Evolutionary conservation across 2,888 invertebrate species (phyloP).

Genomic region (Catotricha subobsoleta): DNA sequence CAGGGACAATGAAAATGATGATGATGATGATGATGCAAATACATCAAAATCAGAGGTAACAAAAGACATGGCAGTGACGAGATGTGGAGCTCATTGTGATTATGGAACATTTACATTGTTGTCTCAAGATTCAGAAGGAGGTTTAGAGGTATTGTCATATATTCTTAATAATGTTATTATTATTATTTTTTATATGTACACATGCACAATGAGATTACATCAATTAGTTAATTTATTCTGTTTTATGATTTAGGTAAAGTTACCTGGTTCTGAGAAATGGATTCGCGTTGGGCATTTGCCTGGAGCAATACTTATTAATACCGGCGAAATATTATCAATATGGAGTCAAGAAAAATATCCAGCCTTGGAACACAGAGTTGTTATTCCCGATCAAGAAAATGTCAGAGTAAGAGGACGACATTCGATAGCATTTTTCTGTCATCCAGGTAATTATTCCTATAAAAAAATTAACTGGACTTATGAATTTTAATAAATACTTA

Average conservation of each 20-base stretch:
- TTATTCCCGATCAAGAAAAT: slow-evolving; percentile 46
- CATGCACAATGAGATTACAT: not conserved
- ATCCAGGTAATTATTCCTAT: slow-evolving; percentile 36
- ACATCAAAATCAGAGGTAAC: slow-evolving; percentile 30
- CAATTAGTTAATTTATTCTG: slow-evolving; percentile 12
- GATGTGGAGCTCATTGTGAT: slow-evolving; percentile 56
- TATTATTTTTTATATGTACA: not conserved
- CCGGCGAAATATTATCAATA: slow-evolving; percentile 52
- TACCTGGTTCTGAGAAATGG: slow-evolving; percentile 48
- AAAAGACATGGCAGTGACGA: slow-evolving; percentile 21
- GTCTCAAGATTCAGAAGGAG: slow-evolving; percentile 57
- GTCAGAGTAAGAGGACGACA: slow-evolving; percentile 47
- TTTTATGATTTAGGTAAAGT: slow-evolving; percentile 40
- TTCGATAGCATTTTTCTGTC: slow-evolving; percentile 59
- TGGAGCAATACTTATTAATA: slow-evolving; percentile 55
- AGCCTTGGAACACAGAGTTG: slow-evolving; percentile 56
- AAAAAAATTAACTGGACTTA: not conserved
- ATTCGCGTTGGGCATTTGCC: slow-evolving; percentile 55
- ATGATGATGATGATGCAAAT: slow-evolving; percentile 10
- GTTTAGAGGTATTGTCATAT: slow-evolving; percentile 31
- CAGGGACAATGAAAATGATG: not conserved
- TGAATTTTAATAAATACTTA: not conserved
- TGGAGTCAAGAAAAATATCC: slow-evolving; percentile 56
- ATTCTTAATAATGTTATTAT: not conserved
- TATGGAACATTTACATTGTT: slow-evolving; percentile 58